These are phyloP conservation scores for Amphimedon queenslandica DNA, from an alignment of 37 sponge, comb jelly and placozoan genomes.

Conservation along the genomic window DNA sequence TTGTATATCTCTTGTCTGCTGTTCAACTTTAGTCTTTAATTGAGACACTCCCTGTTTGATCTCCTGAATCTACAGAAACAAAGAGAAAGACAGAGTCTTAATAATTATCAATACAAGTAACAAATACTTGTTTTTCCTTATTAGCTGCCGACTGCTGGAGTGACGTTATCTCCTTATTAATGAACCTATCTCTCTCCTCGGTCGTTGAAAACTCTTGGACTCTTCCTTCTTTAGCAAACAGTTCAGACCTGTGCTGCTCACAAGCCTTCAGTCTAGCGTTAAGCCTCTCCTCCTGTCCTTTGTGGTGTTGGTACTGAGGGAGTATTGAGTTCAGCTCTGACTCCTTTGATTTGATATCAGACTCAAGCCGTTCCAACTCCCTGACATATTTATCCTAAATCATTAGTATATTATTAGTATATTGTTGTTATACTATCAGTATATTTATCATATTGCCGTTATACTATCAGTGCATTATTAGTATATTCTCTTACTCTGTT, in stretches of 20 bases:
- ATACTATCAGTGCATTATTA: no score
- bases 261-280: slow-evolving; percentile 49
- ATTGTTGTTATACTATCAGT: no score
- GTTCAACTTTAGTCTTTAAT: slow-evolving; percentile 42
- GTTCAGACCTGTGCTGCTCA: slow-evolving; percentile 87
- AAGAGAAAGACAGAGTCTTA: no score
- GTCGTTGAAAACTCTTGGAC: slow-evolving; percentile 70
- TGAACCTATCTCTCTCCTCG: slow-evolving; percentile 85
- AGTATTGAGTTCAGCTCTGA: slow-evolving; percentile 55
- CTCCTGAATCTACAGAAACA: slow-evolving; percentile 22
- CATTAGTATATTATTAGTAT: no score
- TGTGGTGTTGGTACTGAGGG: slow-evolving; percentile 58
- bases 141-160: slow-evolving; percentile 9
- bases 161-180: slow-evolving; percentile 58
- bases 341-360: slow-evolving; percentile 49
- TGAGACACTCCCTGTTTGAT: slow-evolving; percentile 32
- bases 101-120: no score
- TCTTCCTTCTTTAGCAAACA: slow-evolving; percentile 94
- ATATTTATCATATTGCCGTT: no score
- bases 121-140: slow-evolving; percentile 66
- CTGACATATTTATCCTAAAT: no score
- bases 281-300: slow-evolving; percentile 43
- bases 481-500: slow-evolving; percentile 56
- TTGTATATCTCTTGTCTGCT: slow-evolving; percentile 41
- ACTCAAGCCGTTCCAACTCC: slow-evolving; percentile 57